phyloP scores from a whole-genome alignment of 2,797 vertebrate species.

The Coregonus sp. region DNA sequence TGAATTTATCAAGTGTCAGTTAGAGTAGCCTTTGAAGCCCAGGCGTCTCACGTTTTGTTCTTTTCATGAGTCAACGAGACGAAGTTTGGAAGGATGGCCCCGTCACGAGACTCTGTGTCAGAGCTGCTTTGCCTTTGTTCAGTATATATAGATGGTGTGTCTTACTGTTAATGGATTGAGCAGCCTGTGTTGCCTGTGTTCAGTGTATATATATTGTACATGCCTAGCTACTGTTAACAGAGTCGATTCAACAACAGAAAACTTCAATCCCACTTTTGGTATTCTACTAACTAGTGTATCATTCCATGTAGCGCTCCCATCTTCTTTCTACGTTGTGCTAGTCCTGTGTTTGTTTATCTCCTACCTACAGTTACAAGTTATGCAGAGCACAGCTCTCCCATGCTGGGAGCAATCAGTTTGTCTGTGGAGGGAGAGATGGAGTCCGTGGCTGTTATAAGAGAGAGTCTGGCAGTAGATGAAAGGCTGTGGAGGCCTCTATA shows the following conservation, averaged over 20 bases:
- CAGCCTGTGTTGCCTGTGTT: too few species aligned
- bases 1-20: background rate
- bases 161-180: too few species aligned
- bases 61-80: too few species aligned
- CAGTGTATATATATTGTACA: too few species aligned
- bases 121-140: background rate
- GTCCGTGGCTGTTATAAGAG: constrained; percentile 47
- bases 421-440: background rate
- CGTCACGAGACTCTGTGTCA: too few species aligned
- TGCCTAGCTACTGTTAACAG: too few species aligned
- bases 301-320: background rate
- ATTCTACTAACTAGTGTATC: background rate
- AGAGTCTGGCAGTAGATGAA: constrained; percentile 50
- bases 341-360: background rate
- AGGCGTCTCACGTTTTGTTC: background rate
- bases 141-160: too few species aligned
- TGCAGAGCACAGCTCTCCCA: background rate
- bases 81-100: too few species aligned
- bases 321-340: background rate
- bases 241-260: background rate
- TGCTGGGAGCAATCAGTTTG: constrained; percentile 37
- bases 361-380: background rate
- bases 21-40: background rate
- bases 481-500: constrained; percentile 50
- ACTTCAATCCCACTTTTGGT: background rate